Conservation (phyloP, 2,888 invertebrate genomes). For the Hermodice carunculata region DNA sequence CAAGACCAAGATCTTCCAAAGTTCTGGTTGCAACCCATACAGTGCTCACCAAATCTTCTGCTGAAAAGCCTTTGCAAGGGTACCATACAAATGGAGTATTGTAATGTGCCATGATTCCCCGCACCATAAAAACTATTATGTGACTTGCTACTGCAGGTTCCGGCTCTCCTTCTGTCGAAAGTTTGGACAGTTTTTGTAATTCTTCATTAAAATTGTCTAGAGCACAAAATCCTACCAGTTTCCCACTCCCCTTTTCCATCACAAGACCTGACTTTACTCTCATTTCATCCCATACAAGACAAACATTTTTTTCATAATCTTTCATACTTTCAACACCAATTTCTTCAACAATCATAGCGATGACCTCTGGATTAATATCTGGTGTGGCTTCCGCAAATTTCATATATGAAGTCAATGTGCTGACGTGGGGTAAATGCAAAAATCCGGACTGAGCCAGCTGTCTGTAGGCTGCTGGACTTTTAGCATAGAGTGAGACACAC, state of each 20-base stretch:
- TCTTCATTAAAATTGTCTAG: not conserved
- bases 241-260: not conserved
- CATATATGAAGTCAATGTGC: slow-evolving; percentile 1
- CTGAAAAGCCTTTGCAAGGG: not conserved
- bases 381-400: not conserved
- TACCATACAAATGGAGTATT: slow-evolving; percentile 4
- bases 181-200: not conserved
- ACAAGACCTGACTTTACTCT: slow-evolving; percentile 2
- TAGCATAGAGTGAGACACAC: slow-evolving; percentile 2
- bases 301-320: not conserved
- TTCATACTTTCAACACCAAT: not conserved
- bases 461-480: slow-evolving; percentile 1
- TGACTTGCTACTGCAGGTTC: not conserved
- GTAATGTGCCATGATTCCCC: slow-evolving; percentile 6
- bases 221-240: slow-evolving; percentile 7
- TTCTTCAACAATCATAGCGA: not conserved
- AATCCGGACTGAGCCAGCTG: slow-evolving; percentile 1
- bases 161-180: too few relatives aligned
- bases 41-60: not conserved
- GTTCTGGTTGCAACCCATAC: not conserved
- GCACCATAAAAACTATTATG: slow-evolving; percentile 11
- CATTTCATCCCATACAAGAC: slow-evolving; percentile 12
- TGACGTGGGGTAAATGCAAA: not conserved
- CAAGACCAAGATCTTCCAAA: not conserved
- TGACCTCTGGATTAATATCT: not conserved